Base-by-base conservation (phyloP, 1,140 invertebrate genomes). In the Trichonephila inaurata region DNA sequence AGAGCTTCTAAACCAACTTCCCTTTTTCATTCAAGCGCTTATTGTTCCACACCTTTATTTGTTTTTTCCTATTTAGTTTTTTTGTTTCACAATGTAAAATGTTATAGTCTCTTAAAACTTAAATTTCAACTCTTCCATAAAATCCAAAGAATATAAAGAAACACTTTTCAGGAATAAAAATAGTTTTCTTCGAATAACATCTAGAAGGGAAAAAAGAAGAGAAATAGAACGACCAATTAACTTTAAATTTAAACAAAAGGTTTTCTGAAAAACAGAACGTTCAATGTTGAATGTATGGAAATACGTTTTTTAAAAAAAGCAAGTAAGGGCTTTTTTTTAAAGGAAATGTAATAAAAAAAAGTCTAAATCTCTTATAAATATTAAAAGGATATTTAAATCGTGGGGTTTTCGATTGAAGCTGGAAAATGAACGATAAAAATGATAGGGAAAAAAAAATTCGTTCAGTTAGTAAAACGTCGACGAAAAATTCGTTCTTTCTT, bases 321-420 rank as follows among this genome's bases (percentile, higher is more conserved):
- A 83, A n/a, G 51, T 21, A 14, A 60, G 40, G 21, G 18, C 51
- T 28, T 44, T 58, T n/a, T 83, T 83, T 83, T 77, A 77, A 51
- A 18, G 82, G 44, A 83, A 83, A 60, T 8, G 44, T 51, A 58
- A 83, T 33, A 87, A 88, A 89, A 58, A 66, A 69, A 12, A n/a
- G 62, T 28, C 40, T 66, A 72, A 89, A 69, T 89, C 64, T 72
- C 64, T 89, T 89, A 69, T 89, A 72, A 89, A 89, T 89, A 89
- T 89, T 89, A 89, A 89, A 89, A 89, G 64, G 66, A 69, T 72
- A 89, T 89, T 89, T 89, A 89, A 89, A 89, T 69, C 64, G 40
- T 16, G 16, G 28, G 61, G 40, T 64, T 87, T 87, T 58, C 87
- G 44, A 69, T 51, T 89, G 14, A 44, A 89, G 44, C 33, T 64